Evolutionary conservation across 2,888 invertebrate genomes (phyloP), one percentile per base, ranked within the genome.

Genomic region (Tubulanus polymorphus): DNA sequence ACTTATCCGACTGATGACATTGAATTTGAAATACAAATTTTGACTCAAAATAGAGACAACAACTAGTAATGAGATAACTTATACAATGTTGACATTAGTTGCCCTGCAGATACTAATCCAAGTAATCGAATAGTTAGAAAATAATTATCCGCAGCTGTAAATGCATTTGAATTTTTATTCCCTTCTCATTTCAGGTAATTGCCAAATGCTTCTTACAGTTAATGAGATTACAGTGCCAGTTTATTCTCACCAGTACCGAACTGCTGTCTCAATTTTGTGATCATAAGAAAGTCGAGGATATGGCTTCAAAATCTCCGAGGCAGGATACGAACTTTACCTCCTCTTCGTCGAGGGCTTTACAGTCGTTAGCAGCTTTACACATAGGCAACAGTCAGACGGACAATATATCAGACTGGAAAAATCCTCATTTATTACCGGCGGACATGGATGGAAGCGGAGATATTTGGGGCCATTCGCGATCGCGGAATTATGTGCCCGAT

Each of bases 141-240:
- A n/a, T n/a, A n/a, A n/a, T n/a, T n/a, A n/a, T n/a, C n/a, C n/a
- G n/a, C n/a, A n/a, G n/a, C n/a, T 32, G 35, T 32, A 32, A 32
- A 12, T 12, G 10, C 35, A 32, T 12, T 10, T n/a, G 10, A 32
- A 32, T 41, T 12, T 27, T 50, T 6, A 12, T 8, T 10, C 5
- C 15, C 8, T 20, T 10, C 37, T 32, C 41, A 15, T 56, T 56
- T 37, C 53, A 56, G 56, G 10, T 53, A 12, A 32, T 56, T 18
- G 53, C 56, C 41, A 49, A 28, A 5, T 30, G 37, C 27, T 49
- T 52, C 23, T 30, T 51, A 2, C 48, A 37, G n/a, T 26, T 56
- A 6, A 47, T 56, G 26, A 48, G 47, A 8, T 30, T 54, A 2
- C 54, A 57, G 51, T 57, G 48, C 48, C 57, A 57, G 48, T 51